Evolutionary conservation across 1,140 invertebrate species (phyloP).

Genomic region (Nebria ingens): DNA sequence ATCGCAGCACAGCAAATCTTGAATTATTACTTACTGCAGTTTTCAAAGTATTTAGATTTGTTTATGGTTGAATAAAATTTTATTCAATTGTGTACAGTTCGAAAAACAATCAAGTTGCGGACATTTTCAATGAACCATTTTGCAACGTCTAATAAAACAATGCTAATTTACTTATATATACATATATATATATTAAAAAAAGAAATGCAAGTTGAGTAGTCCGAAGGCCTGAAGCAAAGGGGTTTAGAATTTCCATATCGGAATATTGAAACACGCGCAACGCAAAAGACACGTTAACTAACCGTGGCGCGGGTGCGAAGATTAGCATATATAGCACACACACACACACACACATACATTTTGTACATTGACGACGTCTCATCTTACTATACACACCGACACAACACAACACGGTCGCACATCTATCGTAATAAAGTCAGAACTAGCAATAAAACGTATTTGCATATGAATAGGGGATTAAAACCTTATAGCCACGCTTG

Average conservation of each 20-base stretch:
- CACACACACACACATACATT: constrained; percentile 12
- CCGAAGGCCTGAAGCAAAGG: too few relatives aligned
- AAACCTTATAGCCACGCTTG: constrained; percentile 23
- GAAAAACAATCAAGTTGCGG: too few relatives aligned
- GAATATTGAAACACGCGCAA: background rate
- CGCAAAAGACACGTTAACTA: constrained; percentile 15
- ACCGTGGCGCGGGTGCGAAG: constrained; percentile 19
- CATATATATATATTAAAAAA: too few relatives aligned
- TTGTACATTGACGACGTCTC: background rate
- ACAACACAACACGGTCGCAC: background rate
- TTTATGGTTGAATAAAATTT: background rate
- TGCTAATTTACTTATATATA: too few relatives aligned
- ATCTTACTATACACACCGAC: background rate
- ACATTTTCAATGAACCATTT: too few relatives aligned
- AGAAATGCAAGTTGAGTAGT: too few relatives aligned
- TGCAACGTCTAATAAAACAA: too few relatives aligned
- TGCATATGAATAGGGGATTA: constrained; percentile 30
- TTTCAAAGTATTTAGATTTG: background rate
- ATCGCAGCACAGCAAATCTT: background rate
- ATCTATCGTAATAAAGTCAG: constrained; percentile 24
- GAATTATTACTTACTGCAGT: background rate
- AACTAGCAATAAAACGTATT: constrained; percentile 30
- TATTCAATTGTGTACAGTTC: too few relatives aligned
- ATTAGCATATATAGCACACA: constrained; percentile 24
- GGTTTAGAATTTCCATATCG: background rate